Percentiles rank a stretch among this genome's conserved stretches.
Evolutionary conservation across 2,797 vertebrate genomes (phyloP).

Genomic region (Potorous gilbertii): DNA sequence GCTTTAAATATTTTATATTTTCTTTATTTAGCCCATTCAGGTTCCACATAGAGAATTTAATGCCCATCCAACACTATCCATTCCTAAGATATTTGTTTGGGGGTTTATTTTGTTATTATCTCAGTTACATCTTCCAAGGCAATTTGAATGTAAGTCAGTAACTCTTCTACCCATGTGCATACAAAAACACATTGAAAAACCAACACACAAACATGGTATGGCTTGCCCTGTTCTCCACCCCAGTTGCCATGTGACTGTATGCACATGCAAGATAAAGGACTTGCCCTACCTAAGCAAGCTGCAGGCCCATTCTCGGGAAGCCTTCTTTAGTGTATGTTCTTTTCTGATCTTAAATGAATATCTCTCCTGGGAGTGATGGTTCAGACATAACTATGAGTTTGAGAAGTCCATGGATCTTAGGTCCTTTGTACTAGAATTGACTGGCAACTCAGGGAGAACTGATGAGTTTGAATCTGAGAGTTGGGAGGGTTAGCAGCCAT

Average conservation of each 20-base stretch:
- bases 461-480: not conserved
- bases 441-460: not conserved
- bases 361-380: not conserved
- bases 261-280: not conserved
- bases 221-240: not conserved
- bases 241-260: not conserved
- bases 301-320: not conserved
- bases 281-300: not conserved
- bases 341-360: not conserved
- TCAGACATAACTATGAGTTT: not conserved
- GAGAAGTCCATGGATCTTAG: not conserved
- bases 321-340: not conserved
- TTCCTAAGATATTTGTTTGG: not conserved
- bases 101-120: not conserved
- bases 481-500: not conserved
- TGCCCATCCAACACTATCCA: not conserved
- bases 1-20: not conserved
- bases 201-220: not conserved
- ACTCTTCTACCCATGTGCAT: not conserved
- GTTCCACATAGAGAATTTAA: conserved; percentile 25
- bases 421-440: not conserved
- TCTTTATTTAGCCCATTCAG: not conserved
- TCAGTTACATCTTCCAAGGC: not conserved
- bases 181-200: not conserved
- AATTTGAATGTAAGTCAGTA: not conserved